Percentiles rank a stretch among this genome's conserved stretches.
Conservation (phyloP, 2,113 vertebrate genomes). For the Cervus canadensis region DNA sequence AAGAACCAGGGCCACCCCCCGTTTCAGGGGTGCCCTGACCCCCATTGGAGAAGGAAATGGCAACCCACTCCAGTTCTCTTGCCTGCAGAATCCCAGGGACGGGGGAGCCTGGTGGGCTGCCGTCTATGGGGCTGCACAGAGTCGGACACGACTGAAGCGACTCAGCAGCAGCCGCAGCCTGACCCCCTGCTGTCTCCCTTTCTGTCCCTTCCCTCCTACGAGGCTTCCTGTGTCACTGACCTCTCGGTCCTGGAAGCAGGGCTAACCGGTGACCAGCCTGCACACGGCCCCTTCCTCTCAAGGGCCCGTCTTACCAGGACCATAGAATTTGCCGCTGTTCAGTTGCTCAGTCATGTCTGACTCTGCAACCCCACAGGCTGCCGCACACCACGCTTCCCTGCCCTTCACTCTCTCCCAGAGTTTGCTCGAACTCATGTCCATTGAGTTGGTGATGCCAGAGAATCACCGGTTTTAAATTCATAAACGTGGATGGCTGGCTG, state of each 20-base stretch:
- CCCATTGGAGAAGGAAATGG: too few species aligned
- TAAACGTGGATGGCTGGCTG: accelerated
- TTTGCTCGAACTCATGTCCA: not conserved
- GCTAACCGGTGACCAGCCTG: not conserved
- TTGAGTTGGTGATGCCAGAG: not conserved
- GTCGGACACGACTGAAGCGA: too few species aligned
- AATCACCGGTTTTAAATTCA: too few species aligned
- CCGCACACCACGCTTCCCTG: not conserved
- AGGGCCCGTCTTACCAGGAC: not conserved
- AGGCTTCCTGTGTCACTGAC: accelerated
- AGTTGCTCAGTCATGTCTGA: accelerated
- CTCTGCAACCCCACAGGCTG: not conserved
- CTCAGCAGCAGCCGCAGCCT: too few species aligned
- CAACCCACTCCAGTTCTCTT: too few species aligned
- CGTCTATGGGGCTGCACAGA: too few species aligned
- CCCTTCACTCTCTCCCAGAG: not conserved
- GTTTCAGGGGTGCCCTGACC: accelerated
- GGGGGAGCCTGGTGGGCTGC: too few species aligned
- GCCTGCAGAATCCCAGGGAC: too few species aligned
- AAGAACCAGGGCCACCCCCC: accelerated
- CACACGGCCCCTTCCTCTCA: not conserved
- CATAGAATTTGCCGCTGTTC: accelerated
- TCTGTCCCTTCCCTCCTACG: not conserved
- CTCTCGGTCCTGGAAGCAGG: not conserved
- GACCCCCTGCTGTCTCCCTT: not conserved